Base-by-base conservation (phyloP, 1,140 invertebrate genomes). In the Eriocheir sinensis region DNA sequence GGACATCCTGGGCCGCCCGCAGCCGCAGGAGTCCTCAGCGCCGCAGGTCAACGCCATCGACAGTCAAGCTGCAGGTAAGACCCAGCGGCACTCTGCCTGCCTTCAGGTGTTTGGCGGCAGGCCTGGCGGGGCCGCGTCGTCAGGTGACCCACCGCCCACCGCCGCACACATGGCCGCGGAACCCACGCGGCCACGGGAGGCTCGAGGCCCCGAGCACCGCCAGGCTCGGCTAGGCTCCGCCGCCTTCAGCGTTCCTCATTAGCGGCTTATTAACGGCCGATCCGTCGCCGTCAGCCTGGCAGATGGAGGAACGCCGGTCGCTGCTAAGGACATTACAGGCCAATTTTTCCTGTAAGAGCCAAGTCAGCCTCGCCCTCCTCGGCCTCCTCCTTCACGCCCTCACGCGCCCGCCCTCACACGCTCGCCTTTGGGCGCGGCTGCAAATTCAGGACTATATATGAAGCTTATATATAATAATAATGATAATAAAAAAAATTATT, bases 1-100 rank as follows among this genome's bases (percentile, higher is more conserved):
- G 85, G 94, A 95, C 90, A 95, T 95, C 44, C 91, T 95, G 32
- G 90, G 94, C 3, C 90, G 89, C 27, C 85, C 94, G 85, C 89
- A 91, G 81, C 44, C 94, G 6, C 93, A 94, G 89, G 93, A 94
- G 21, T 48, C 21, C 21, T 41, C 79, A 27, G 86, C 34, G 85
- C 92, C 85, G 44, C 92, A 93, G 92, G 85, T 88, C 53, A 80
- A 17, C 85, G 53, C 92, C 44, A 27, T 36, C 36, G 92, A 93
- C 41, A 89, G 21, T 12, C 85, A 89, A 41, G 21, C 53, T n/a
- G 92, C 92, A 93, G 92, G 92, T 93, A 36, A 93, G 92, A 36
- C 0, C 44, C 40, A 15, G 38, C 86, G n/a, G 9, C 21, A 21
- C 48, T 53, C 12, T 53, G 12, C 48, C 21, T 21, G 48, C 9